Evolutionary conservation across 2,888 invertebrate genomes (phyloP).

Genomic region (Seladonia tumulorum): DNA sequence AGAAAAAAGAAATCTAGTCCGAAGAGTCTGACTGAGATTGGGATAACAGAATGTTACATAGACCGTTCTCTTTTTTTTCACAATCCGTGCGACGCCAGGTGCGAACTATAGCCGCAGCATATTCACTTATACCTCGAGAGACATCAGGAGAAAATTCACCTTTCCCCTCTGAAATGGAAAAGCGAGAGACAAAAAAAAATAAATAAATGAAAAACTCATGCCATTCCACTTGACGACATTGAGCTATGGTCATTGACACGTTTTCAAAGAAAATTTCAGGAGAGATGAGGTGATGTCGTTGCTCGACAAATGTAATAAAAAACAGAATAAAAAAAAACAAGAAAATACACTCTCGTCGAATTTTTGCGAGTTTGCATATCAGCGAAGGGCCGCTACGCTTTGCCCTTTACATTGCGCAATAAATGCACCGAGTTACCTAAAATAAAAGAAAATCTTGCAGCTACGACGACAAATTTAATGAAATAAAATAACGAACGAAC

Average conservation of each 20-base stretch:
- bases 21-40: conserved; percentile 75
- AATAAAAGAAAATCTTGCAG: conserved; percentile 28
- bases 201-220: conserved; percentile 58
- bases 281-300: conserved; percentile 44
- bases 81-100: conserved; percentile 59
- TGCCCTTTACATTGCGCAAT: conserved; percentile 58
- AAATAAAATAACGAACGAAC: conserved; percentile 15
- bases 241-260: conserved; percentile 44
- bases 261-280: conserved; percentile 39
- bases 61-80: conserved; percentile 50
- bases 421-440: conserved; percentile 53
- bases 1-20: conserved; percentile 74
- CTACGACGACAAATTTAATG: conserved; percentile 36
- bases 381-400: conserved; percentile 53
- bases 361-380: conserved; percentile 62
- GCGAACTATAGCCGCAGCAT: conserved; percentile 58
- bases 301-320: conserved; percentile 44
- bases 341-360: conserved; percentile 57
- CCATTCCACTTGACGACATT: conserved; percentile 72
- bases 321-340: not conserved
- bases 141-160: conserved; percentile 55
- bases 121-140: conserved; percentile 57
- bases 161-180: conserved; percentile 41
- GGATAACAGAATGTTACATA: conserved; percentile 65
- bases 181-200: not conserved